Evolutionary conservation across 2,797 vertebrate species (phyloP), one percentile per base, ranked within the genome.

Genomic region (Fistularia commersonii): DNA sequence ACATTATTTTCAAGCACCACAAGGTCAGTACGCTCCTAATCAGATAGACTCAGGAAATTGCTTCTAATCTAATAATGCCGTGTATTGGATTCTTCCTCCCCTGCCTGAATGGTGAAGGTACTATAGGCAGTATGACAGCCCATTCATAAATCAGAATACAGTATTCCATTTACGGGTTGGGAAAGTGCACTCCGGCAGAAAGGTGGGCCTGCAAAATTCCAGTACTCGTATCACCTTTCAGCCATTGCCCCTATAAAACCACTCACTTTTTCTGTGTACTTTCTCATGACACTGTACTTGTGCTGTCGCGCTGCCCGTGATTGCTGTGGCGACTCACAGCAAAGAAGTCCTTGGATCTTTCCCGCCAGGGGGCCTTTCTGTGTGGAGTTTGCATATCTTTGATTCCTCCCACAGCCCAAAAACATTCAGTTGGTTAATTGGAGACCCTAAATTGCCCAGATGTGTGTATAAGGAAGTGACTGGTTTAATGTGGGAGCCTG

Each of bases 31-130:
- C 39, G 38, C 36, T 51, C 13, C 62, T 83, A 81, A 89, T 84
- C 69, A 35, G 61, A 86, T 91, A 72, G 70, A 57, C 51, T 76
- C 76, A 86, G 88, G 88, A 90, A 90, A 90, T 89, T 77, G 74
- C 54, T 66, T 43, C 56, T 86, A 86, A 89, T 87, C 51, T 60
- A 69, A 88, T 90, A 72, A 78, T 36, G 32, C 61, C 41, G 66
- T 61, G 76, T 75, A 74, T 71, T 85, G 60, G 69, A 84, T 82
- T 88, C 68, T 81, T 77, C 69, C 70, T 78, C 65, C 46, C 11
- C 33, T 12, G 54, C 63, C 62, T 72, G 53, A 57, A 66, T 44
- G 59, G 41, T 53, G 63, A 74, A 85, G 75, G 77, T 85, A 76
- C 47, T 65, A 60, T 32, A 51, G 44, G 36, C 46, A 35, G 42